These are phyloP conservation scores for Fragum whitleyi DNA, from an alignment of 2,888 invertebrate species.

Conservation along the genomic window DNA sequence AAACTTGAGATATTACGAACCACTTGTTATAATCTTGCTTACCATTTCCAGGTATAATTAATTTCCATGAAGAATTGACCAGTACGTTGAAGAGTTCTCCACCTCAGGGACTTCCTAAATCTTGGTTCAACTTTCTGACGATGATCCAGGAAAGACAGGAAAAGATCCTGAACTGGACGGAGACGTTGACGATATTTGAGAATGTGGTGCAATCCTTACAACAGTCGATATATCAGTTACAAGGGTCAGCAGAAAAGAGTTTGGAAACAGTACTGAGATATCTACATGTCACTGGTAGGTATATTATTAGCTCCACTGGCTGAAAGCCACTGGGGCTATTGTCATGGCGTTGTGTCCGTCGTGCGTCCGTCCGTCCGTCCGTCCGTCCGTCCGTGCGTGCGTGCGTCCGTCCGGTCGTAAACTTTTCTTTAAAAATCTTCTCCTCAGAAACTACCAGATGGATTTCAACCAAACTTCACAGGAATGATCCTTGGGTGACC, in stretches of 20 bases:
- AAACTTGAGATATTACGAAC: too few relatives aligned
- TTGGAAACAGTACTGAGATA: slow-evolving; percentile 77
- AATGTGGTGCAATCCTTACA: slow-evolving; percentile 69
- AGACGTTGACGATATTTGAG: slow-evolving; percentile 71
- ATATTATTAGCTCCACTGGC: background rate
- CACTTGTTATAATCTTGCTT: too few relatives aligned
- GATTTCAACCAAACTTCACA: too few relatives aligned
- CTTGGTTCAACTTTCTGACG: slow-evolving; percentile 77
- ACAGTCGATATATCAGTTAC: slow-evolving; percentile 75
- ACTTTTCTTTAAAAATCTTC: too few relatives aligned
- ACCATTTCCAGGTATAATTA: slow-evolving; percentile 63
- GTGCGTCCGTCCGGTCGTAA: too few relatives aligned
- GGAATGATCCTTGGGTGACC: too few relatives aligned
- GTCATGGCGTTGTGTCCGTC: too few relatives aligned
- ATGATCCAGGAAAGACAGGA: slow-evolving; percentile 73
- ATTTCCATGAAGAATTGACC: slow-evolving; percentile 64
- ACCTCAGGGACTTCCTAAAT: slow-evolving; percentile 71
- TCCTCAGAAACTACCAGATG: too few relatives aligned
- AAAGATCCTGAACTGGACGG: slow-evolving; percentile 72
- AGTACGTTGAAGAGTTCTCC: slow-evolving; percentile 65
- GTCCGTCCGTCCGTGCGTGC: background rate
- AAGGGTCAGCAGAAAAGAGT: slow-evolving; percentile 76
- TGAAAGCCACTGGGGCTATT: too few relatives aligned
- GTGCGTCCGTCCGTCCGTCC: too few relatives aligned
- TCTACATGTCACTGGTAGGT: slow-evolving; percentile 62